Evolutionary conservation across 2,797 vertebrate species (phyloP), one percentile per base, ranked within the genome.

Genomic region (Alosa sapidissima): DNA sequence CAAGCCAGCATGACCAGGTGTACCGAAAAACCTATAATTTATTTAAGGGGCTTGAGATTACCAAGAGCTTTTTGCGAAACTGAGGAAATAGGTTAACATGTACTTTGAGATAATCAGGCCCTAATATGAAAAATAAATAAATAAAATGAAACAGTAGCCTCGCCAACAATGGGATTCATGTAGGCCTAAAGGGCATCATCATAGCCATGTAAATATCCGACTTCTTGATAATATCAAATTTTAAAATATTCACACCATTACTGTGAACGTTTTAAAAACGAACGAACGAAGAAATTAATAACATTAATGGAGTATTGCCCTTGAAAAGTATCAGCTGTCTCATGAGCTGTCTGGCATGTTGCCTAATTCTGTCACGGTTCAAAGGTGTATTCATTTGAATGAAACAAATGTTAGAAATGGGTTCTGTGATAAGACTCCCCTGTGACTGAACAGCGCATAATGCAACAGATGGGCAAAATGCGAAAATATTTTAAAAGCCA

Each of bases 1-100:
- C 88, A 87, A 89, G 84, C 84, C 92, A 89, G 91, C 87, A 83
- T 82, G 90, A 91, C 87, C 94, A 93, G 93, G 93, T 94, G 93
- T 84, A 92, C 87, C 41, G 84, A 91, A 83, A 19, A 89, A 85
- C 49, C 89, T 91, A 93, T 95, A 86, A 93, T 89, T 94, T 88
- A 95, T 95, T 93, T 91, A 94, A 11, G 3, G 86, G 87, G 14
- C 16, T 78, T 47, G 72, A 41, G 72, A 78, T 78, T 78, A 78
- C 72, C 2, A 36, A 21, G 72, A 78, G 72, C 72, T 78, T 78
- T 78, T 78, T 47, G 47, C 41, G 72, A 78, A 41, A 78, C 72
- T 9, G 68, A 45, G 72, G 41, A 78, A 78, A 78, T 78, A 78
- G 72, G 72, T 78, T 78, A 78, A 78, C 72, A 47, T 78, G 72